A percentile compares a stretch with the other conserved stretches of the same genome.
Evolutionary conservation across 2,113 vertebrate species (phyloP).

Genomic region (Peromyscus leucopus): DNA sequence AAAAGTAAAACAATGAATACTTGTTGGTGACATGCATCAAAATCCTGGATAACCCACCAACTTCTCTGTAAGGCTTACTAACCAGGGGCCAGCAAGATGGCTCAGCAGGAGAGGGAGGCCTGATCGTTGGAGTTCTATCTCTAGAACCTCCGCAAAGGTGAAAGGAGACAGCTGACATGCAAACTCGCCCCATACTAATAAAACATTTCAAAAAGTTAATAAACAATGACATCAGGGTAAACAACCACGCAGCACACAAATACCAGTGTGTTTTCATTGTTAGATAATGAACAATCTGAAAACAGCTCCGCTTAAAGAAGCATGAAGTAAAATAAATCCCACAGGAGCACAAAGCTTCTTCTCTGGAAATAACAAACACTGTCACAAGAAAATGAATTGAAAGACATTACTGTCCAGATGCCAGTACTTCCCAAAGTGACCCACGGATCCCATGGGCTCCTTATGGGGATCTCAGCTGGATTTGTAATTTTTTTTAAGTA

Average conservation of each 20-base stretch:
- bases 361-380: neutral
- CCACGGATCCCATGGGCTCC: neutral
- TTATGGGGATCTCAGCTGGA: neutral
- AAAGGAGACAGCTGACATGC: neutral
- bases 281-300: neutral
- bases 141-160: neutral
- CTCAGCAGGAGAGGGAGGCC: neutral
- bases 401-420: neutral
- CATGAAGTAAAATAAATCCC: slow-evolving; percentile 14
- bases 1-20: neutral
- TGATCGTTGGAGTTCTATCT: neutral
- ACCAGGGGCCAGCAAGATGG: neutral
- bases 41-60: neutral
- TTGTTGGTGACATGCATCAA: neutral
- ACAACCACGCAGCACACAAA: neutral
- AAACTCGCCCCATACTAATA: neutral
- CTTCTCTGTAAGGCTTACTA: neutral
- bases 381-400: neutral
- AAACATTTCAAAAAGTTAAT: neutral
- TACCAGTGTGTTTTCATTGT: neutral
- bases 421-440: neutral
- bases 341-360: neutral
- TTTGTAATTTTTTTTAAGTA: neutral
- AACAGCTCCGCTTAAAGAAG: neutral
- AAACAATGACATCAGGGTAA: neutral